Conservation (phyloP, 2,113 vertebrate genomes). For the Aythya baeri region DNA sequence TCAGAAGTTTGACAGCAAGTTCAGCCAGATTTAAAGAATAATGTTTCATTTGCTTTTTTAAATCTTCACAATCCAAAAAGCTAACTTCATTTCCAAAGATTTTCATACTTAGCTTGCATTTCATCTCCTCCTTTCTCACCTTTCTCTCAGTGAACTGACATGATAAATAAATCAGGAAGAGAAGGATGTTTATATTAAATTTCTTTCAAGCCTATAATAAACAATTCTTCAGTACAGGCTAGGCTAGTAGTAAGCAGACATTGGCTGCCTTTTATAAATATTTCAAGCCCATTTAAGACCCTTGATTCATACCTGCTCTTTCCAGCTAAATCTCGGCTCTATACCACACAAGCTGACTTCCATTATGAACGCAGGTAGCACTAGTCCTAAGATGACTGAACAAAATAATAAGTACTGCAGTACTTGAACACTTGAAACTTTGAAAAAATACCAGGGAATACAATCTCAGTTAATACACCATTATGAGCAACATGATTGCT, state of each 20-base stretch:
- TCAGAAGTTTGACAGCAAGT: conserved; percentile 82
- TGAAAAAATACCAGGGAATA: not conserved
- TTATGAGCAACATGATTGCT: not conserved
- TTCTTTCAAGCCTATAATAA: not conserved
- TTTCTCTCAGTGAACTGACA: conserved; percentile 74
- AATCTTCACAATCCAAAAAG: conserved; percentile 79
- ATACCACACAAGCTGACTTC: not conserved
- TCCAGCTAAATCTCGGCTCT: not conserved
- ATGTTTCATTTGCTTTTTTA: conserved; percentile 69
- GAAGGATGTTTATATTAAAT: not conserved
- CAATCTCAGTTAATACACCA: not conserved
- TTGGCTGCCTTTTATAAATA: not conserved
- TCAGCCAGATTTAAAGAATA: conserved; percentile 81
- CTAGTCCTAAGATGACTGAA: not conserved
- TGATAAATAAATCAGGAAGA: not conserved
- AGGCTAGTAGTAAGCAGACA: not conserved
- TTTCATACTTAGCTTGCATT: conserved; percentile 81
- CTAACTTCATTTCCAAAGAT: conserved; percentile 87
- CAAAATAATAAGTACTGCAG: not conserved
- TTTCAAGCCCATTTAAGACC: not conserved
- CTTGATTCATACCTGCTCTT: not conserved
- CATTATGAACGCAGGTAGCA: not conserved
- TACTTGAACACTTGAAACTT: not conserved
- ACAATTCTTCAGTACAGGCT: not conserved
- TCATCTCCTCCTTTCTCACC: conserved; percentile 20